A percentile compares a stretch with the other conserved stretches of the same genome.
Evolutionary conservation across 1,140 invertebrate genomes (phyloP).

Genomic region (Pteromalus puparum): DNA sequence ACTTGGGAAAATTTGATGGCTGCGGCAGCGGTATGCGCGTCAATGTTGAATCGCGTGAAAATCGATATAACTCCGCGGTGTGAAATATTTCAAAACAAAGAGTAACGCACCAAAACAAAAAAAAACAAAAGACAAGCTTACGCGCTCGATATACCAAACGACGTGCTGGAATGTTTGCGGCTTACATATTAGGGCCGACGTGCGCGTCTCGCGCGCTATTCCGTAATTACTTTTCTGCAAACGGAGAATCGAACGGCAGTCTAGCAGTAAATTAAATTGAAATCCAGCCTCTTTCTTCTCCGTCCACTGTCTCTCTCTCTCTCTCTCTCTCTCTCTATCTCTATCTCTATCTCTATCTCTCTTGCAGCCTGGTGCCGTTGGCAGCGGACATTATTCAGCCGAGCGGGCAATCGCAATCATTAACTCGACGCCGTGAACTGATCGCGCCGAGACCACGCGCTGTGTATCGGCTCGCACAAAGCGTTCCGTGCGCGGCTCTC

Average conservation of each 20-base stretch:
- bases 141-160: conserved; percentile 35
- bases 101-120: background rate
- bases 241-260: conserved; percentile 52
- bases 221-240: conserved; percentile 58
- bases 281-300: conserved; percentile 33
- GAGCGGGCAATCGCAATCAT: conserved; percentile 51
- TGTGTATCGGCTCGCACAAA: conserved; percentile 26
- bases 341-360: no score
- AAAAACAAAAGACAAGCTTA: background rate
- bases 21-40: no score
- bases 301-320: background rate
- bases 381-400: conserved; percentile 3
- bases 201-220: conserved; percentile 33
- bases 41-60: no score
- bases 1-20: background rate
- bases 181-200: conserved; percentile 43
- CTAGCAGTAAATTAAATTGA: conserved; percentile 58
- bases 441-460: background rate
- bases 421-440: conserved; percentile 39
- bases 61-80: no score
- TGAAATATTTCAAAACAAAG: background rate
- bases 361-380: background rate
- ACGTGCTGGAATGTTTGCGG: conserved; percentile 46
- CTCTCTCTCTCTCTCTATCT: no score
- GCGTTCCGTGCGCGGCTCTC: background rate